Evolutionary conservation across 2,888 invertebrate genomes (phyloP).

Genomic region (Erebia aethiops): DNA sequence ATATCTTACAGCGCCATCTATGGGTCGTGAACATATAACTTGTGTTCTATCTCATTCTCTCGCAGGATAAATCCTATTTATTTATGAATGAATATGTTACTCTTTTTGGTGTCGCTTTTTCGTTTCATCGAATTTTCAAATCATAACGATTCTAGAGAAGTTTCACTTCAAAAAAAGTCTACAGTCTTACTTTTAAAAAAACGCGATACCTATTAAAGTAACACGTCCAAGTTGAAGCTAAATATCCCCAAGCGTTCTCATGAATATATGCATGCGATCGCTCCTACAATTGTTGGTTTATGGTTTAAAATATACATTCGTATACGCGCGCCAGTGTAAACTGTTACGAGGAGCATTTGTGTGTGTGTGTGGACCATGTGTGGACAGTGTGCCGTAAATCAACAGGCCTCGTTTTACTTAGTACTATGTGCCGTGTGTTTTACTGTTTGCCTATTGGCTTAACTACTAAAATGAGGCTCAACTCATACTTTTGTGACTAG

Average conservation of each 20-base stretch:
- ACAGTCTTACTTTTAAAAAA: too few species aligned
- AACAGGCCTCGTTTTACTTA: conserved; percentile 15
- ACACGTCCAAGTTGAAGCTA: conserved; percentile 21
- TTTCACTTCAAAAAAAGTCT: too few species aligned
- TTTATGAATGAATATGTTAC: too few species aligned
- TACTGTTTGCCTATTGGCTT: conserved; percentile 12
- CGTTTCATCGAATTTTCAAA: too few species aligned
- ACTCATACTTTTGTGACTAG: too few species aligned
- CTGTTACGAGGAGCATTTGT: conserved; percentile 11
- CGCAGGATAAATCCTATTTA: too few species aligned
- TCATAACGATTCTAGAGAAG: too few species aligned
- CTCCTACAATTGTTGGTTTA: conserved; percentile 19
- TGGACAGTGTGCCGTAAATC: conserved; percentile 9
- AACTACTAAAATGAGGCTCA: background rate
- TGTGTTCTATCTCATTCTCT: too few species aligned
- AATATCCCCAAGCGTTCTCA: conserved; percentile 28
- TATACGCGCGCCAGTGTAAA: conserved; percentile 22
- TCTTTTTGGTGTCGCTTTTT: too few species aligned
- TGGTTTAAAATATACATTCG: conserved; percentile 37
- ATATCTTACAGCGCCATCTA: too few species aligned
- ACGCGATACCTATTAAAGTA: background rate
- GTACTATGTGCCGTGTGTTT: too few species aligned
- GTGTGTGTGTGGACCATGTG: background rate
- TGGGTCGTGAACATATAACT: too few species aligned
- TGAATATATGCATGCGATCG: conserved; percentile 37